Evolutionary conservation across 1,140 invertebrate species (phyloP), one percentile per base, ranked within the genome.

Genomic region (Calycopis cecrops): DNA sequence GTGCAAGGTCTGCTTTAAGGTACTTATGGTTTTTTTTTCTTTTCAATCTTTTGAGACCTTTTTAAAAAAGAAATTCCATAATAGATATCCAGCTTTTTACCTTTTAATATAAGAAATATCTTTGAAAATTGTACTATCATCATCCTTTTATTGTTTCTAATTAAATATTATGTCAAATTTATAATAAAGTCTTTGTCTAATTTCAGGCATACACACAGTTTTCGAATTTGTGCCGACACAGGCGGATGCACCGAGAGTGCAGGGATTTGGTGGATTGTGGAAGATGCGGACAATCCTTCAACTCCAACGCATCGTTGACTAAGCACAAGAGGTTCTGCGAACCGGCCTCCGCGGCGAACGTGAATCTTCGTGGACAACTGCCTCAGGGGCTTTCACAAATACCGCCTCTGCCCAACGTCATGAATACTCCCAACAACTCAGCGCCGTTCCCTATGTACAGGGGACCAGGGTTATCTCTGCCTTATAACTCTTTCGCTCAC

Each of bases 161-260:
- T 28, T 2, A 28, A 28, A 28, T 28, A 28, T 28, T 28, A 3
- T 28, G 21, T 28, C 21, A 28, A 28, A 28, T 28, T 28, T 28
- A 28, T 28, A 28, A 6, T 28, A 2, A 3, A 28, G 6, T 28
- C 21, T 28, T 28, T 28, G 21, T 72, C 59, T 90, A 88, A 81
- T 92, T 93, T 57, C 94, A 97, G 91, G 93, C 97, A 1, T 99
- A 99, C 89, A 99, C 99, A 0, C 99, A 99, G 88, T 99, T 99
- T 85, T 99, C 98, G 10, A 99, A 99, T 84, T 90, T 99, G 65
- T 99, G 99, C 79, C 93, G 99, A 14, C 99, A 99, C 88, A 99
- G 98, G 78, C 95, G 98, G 60, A 99, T 99, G 96, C 99, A 99
- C 88, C 93, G 94, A 11, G 94, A 95, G 72, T 96, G 96, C 76